phyloP scores from a whole-genome alignment of 1,140 invertebrate species.

The Heliconius eleuchia region DNA sequence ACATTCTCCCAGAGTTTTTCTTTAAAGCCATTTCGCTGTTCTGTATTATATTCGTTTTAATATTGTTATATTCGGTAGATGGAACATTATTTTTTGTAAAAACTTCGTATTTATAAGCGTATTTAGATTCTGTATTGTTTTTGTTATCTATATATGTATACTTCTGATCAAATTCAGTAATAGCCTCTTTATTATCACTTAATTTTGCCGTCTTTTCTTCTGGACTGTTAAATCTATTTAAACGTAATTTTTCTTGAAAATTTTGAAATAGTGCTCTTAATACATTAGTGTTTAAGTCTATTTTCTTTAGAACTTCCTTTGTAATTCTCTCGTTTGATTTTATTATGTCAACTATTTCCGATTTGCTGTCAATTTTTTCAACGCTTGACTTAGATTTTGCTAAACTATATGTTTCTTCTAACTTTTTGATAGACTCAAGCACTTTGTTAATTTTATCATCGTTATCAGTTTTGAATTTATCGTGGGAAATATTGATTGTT shows the following conservation, averaged over 20 bases:
- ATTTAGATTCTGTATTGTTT: slow-evolving; percentile 25
- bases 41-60: slow-evolving; percentile 21
- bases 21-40: slow-evolving; percentile 21
- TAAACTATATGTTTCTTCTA: slow-evolving; percentile 22
- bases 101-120: slow-evolving; percentile 26
- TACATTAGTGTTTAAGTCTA: slow-evolving; percentile 31
- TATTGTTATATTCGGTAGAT: slow-evolving; percentile 20
- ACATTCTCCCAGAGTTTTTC: slow-evolving; percentile 18
- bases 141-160: neutral
- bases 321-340: slow-evolving; percentile 33
- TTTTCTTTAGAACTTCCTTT: slow-evolving; percentile 30
- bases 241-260: slow-evolving; percentile 25
- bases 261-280: slow-evolving; percentile 29
- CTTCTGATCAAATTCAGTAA: neutral
- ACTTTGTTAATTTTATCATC: slow-evolving; percentile 25
- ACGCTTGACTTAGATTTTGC: neutral
- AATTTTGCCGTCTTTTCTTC: neutral
- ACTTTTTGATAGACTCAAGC: slow-evolving; percentile 21
- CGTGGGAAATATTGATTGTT: slow-evolving; percentile 8
- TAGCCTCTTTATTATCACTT: neutral
- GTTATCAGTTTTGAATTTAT: slow-evolving; percentile 8
- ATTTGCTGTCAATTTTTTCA: slow-evolving; percentile 11
- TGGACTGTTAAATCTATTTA: slow-evolving; percentile 4
- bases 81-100: slow-evolving; percentile 12
- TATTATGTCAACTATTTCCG: slow-evolving; percentile 24